Conservation (phyloP, 2,888 invertebrate species). For the Oligia fasciuncula region DNA sequence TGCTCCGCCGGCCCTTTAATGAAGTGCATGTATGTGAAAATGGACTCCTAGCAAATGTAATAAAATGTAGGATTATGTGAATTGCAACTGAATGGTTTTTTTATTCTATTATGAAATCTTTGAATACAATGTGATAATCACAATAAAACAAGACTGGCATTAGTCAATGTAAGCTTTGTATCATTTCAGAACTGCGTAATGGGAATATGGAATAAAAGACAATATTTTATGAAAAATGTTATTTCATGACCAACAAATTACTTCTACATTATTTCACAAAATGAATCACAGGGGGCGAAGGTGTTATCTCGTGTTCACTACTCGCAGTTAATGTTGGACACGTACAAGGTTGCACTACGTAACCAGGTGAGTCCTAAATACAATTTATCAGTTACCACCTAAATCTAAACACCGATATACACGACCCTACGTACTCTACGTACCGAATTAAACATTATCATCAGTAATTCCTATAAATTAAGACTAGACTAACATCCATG, state of each 20-base stretch:
- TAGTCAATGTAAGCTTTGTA: conserved; percentile 74
- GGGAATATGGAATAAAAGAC: conserved; percentile 60
- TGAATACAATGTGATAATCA: conserved; percentile 61
- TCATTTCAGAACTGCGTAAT: conserved; percentile 31
- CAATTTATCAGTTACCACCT: conserved; percentile 60
- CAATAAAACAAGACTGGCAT: conserved; percentile 77
- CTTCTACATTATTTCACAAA: conserved; percentile 84
- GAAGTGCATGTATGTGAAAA: conserved; percentile 28
- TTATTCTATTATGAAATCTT: conserved; percentile 15
- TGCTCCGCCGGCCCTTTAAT: background rate
- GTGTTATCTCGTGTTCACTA: conserved; percentile 85
- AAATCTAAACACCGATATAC: conserved; percentile 78
- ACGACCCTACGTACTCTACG: conserved; percentile 60
- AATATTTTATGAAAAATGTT: conserved; percentile 79
- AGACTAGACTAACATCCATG: conserved; percentile 80
- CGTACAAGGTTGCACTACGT: conserved; percentile 72
- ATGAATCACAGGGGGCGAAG: conserved; percentile 89
- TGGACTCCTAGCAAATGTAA: conserved; percentile 38
- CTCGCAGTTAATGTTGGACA: conserved; percentile 64
- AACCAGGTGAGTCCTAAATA: conserved; percentile 74
- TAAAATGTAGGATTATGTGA: conserved; percentile 38
- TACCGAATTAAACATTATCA: conserved; percentile 60
- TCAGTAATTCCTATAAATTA: conserved; percentile 75
- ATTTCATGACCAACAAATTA: conserved; percentile 85
- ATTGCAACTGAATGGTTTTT: conserved; percentile 30